Base-by-base conservation (phyloP, 2,888 invertebrate species). In the Syrphus vitripennis region DNA sequence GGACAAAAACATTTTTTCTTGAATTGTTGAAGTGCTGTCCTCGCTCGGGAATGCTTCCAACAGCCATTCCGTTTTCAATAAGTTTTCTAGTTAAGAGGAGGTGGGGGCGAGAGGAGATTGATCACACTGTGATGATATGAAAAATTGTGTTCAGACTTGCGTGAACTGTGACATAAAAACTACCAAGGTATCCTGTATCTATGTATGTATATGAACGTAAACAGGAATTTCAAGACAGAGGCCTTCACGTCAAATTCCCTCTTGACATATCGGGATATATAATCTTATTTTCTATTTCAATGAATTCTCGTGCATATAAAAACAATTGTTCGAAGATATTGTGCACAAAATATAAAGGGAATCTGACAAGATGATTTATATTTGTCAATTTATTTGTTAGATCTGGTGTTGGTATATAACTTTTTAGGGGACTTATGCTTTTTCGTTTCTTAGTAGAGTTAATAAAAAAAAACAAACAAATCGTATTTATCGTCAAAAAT, bases 231-330 rank as follows among this genome's bases (percentile, higher is more conserved):
- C 4, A 24, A 4, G 7, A 3, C 21, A 21, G 19, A 48, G 16
- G 16, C 29, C n/a, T 14, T 3, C n/a, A 26, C 26, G 29, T 55
- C 10, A 40, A 61, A 61, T 26, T 61, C 24, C 40, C 61, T n/a
- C n/a, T 61, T 40, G 61, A 61, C 61, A 40, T 61, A 61, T 24
- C 24, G 7, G 10, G 3, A 40, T 12, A 42, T 40, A 29, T 61
- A 40, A 61, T 61, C 40, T 61, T 9, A 61, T 61, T 61, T 61
- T 61, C 61, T 61, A 26, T 61, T 61, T 40, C 61, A 61, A 40
- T 61, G 40, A 61, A 26, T 61, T 6, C 12, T 48, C 1, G 4
- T 50, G 48, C 37, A 61, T 61, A 37, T 10, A 59, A 45, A 63
- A 63, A 63, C 40, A 63, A 63, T 63, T 63, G 42, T 29, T 29